Conservation (phyloP, 2,888 invertebrate genomes). For the Cephus pulcher region DNA sequence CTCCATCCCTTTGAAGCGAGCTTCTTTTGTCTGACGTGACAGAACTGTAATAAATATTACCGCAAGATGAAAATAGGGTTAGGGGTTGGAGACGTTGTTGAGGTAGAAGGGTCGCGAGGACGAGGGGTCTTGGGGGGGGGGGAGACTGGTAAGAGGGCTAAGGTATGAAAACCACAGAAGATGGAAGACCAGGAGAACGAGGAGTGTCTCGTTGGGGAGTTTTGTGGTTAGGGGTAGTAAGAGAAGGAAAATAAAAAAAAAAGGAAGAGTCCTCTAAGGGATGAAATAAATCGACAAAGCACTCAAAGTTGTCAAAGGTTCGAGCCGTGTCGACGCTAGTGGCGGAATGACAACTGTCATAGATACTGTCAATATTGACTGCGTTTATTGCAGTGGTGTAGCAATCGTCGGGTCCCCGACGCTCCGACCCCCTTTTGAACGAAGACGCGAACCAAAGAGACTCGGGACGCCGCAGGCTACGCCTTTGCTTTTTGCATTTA, state of each 20-base stretch:
- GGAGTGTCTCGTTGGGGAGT: neutral
- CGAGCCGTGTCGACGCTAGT: constrained; percentile 29
- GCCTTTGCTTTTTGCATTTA: constrained; percentile 24
- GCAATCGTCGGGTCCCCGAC: neutral
- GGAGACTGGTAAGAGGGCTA: neutral
- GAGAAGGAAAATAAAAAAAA: constrained; percentile 29
- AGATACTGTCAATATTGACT: neutral
- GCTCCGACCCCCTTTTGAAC: neutral
- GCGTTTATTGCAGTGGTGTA: neutral
- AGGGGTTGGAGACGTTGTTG: constrained; percentile 12
- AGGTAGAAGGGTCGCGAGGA: constrained; percentile 8
- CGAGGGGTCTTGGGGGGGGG: neutral
- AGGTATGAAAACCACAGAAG: neutral
- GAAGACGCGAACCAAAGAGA: neutral
- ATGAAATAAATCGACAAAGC: constrained; percentile 64
- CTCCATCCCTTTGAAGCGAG: constrained; percentile 26
- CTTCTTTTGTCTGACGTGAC: constrained; percentile 34
- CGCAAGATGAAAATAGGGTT: constrained; percentile 24
- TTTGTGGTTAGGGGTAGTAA: constrained; percentile 1
- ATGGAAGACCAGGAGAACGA: neutral
- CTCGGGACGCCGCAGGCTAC: neutral
- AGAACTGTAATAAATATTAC: constrained; percentile 50
- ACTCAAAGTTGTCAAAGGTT: constrained; percentile 62
- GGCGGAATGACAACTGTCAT: neutral
- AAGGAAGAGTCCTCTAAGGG: constrained; percentile 48